Base-by-base conservation (phyloP, 2,888 invertebrate species). In the Siphlonurus alternatus region DNA sequence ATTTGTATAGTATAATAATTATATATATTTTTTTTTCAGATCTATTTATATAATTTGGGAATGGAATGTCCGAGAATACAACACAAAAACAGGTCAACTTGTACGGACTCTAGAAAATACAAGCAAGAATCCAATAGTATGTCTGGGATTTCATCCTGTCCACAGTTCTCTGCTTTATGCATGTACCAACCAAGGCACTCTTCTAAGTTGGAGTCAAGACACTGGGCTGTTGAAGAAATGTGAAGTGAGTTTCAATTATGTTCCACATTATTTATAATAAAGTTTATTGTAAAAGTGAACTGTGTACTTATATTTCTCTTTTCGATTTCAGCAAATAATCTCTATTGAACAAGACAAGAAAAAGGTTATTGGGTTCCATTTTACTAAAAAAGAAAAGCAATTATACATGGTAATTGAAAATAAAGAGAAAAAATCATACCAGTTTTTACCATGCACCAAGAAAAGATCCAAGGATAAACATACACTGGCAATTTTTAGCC, bases 71-170 rank as follows among this genome's bases (percentile, higher is more conserved):
- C 79, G 82, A 69, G 80, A 83, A 1, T 87, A 82, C 71, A 85
- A 81, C 69, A 79, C 82, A 0, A 76, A 77, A 70, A 87, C 87
- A 1, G 86, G 85, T 0, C 83, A 85, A 70, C 77, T 81, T 67
- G 75, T 84, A 1, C 76, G 78, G 63, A 79, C 81, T 68, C 80
- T 84, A 62, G 78, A 78, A 66, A 82, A 82, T 23, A 77, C 81
- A 22, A 74, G 73, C 20, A 72, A 77, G 3, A 72, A 75, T 68
- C 76, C 81, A n/a, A 76, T 81, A 38, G 80, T 80, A 25, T 77
- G 84, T 68, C 74, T 77, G 63, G 70, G 61, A 1, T 25, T 79
- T 61, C 77, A 79, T 66, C 72, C 76, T 22, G 75, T 73, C 63
- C 76, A 76, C 70, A 69, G 73, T 24, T 78, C 78, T 67, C 73